phyloP scores from a whole-genome alignment of 2,797 vertebrate genomes.

The Lepus townsendii region DNA sequence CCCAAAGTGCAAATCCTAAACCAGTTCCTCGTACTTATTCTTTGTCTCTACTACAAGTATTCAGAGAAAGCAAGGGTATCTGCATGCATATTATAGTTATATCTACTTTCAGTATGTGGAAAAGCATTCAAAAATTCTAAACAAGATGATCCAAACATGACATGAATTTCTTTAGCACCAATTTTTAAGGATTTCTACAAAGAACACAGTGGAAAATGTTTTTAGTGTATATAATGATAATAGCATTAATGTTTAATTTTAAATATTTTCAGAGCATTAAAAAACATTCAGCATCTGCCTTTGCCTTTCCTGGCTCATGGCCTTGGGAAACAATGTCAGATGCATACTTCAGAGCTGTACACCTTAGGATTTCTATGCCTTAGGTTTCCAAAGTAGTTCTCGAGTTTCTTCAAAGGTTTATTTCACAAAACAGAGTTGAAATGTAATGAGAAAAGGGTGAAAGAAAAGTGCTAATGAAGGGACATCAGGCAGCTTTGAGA shows the following conservation, averaged over 20 bases:
- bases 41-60: background rate
- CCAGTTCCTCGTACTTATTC: background rate
- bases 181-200: constrained; percentile 47
- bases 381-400: constrained; percentile 81
- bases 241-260: constrained; percentile 15
- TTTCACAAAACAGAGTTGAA: constrained; percentile 86
- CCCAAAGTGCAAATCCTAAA: background rate
- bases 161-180: constrained; percentile 38
- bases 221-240: background rate
- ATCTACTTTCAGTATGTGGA: constrained; percentile 7
- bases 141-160: background rate
- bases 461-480: constrained; percentile 90
- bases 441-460: constrained; percentile 92
- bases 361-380: constrained; percentile 65
- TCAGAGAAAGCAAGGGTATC: background rate
- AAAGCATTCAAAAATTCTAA: constrained; percentile 38
- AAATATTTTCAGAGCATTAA: constrained; percentile 32
- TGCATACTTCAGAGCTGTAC: constrained; percentile 62
- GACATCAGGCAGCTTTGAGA: constrained; percentile 85
- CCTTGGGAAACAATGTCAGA: constrained; percentile 64
- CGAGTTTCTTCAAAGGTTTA: constrained; percentile 88
- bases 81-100: background rate
- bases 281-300: background rate
- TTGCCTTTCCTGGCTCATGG: background rate
- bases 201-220: constrained; percentile 20